These are phyloP conservation scores for Hippocampus zosterae DNA, from an alignment of 2,113 vertebrate species.

Conservation along the genomic window DNA sequence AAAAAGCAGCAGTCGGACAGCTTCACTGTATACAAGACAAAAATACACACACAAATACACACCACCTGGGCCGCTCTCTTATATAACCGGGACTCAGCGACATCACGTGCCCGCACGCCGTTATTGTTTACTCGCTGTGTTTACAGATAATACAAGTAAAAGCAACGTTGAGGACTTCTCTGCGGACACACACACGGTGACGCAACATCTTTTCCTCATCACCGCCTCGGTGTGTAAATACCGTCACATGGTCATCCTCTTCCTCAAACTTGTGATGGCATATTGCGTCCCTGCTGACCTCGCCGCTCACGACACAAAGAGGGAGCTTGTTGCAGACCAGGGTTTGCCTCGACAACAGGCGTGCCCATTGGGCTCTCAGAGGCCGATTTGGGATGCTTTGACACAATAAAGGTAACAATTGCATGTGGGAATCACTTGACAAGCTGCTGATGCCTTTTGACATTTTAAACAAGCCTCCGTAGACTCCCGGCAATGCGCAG, in stretches of 20 bases:
- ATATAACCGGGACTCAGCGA: background rate
- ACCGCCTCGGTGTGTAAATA: conserved; percentile 47
- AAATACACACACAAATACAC: background rate
- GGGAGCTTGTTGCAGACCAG: conserved; percentile 41
- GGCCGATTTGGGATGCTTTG: background rate
- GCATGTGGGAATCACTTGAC: background rate
- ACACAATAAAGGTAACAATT: background rate
- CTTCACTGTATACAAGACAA: background rate
- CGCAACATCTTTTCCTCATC: conserved; percentile 33
- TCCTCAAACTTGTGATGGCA: background rate
- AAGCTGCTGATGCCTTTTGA: background rate
- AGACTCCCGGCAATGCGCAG: conserved; percentile 24
- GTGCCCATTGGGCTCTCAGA: conserved; percentile 19
- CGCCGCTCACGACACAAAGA: conserved; percentile 45
- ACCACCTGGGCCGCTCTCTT: background rate
- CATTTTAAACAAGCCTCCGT: conserved; percentile 19
- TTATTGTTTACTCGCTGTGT: background rate
- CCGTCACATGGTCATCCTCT: conserved; percentile 22
- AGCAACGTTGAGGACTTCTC: conserved; percentile 9
- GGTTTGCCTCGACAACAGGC: conserved; percentile 21
- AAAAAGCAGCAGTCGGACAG: background rate
- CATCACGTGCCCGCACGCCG: background rate
- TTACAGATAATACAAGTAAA: background rate
- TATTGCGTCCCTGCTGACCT: conserved; percentile 41
- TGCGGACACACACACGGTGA: conserved; percentile 30